Evolutionary conservation across 1,140 invertebrate genomes (phyloP), one percentile per base, ranked within the genome.

Genomic region (Dysdera silvatica): DNA sequence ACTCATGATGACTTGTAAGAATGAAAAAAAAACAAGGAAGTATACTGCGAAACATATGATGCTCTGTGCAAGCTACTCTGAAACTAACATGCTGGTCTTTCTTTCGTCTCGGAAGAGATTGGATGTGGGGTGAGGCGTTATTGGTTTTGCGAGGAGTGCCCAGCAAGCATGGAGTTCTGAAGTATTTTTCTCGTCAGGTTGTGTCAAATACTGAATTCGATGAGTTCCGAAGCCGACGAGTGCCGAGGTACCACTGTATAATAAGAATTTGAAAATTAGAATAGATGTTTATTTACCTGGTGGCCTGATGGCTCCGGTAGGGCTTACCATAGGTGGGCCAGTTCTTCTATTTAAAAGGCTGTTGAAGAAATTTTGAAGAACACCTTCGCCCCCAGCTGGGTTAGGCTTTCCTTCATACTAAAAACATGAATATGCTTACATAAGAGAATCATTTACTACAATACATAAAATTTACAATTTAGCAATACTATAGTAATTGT

Each of bases 311-410:
- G 70, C 69, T 51, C 64, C 65, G n/a, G 70, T 69, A 18, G 71
- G 59, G 37, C 71, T 70, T 10, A 47, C 55, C 28, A 68, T 57
- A 20, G 72, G 71, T 69, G 33, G 40, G 18, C 85, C 86, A n/a
- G 86, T 84, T 77, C 93, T 94, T 81, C 97, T 96, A 76, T 88
- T 89, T 68, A 98, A 82, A 70, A 98, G 78, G 66, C 92, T 96
- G 81, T 97, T 98, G 81, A 98, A 98, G 81, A 98, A 98, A 77
- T 92, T 97, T 7, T 94, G 94, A 65, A 98, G 77, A 40, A 98
- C 93, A 55, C 94, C 91, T 80, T 98, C 95, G 58, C 89, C 78
- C 53, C 85, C 84, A 4, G 87, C 82, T 62, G 83, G 80, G 64
- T 81, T 81, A 53, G 86, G 86, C 0, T 82, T 79, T 57, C 83